A percentile compares a stretch with the other conserved stretches of the same genome.
Evolutionary conservation across 2,888 invertebrate species (phyloP).

Genomic region (Fragum fragum): DNA sequence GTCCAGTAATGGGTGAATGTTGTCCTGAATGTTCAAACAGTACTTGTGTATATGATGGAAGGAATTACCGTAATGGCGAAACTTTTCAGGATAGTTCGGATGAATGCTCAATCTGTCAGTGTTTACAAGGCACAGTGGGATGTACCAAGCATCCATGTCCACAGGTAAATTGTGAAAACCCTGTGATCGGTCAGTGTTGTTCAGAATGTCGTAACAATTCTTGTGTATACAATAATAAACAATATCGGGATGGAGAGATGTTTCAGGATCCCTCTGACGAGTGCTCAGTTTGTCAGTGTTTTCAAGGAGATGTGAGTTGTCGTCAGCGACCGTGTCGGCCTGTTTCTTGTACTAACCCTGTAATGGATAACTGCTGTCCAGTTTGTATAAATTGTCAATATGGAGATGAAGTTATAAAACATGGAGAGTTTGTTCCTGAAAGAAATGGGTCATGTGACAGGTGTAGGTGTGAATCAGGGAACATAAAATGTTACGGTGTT

Average conservation of each 20-base stretch:
- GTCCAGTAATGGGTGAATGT: conserved; percentile 68
- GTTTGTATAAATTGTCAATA: conserved; percentile 76
- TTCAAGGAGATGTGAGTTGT: conserved; percentile 68
- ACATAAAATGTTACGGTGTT: conserved; percentile 60
- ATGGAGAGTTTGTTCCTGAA: conserved; percentile 69
- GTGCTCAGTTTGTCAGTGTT: conserved; percentile 74
- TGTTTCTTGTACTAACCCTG: conserved; percentile 70
- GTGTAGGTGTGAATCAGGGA: conserved; percentile 72
- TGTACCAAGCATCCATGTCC: conserved; percentile 69
- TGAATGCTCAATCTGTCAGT: conserved; percentile 34
- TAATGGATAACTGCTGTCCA: conserved; percentile 59
- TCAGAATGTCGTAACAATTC: conserved; percentile 51
- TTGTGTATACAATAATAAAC: conserved; percentile 77
- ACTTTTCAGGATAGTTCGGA: conserved; percentile 55
- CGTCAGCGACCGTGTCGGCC: conserved; percentile 65
- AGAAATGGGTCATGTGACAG: conserved; percentile 66
- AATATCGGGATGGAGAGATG: conserved; percentile 70
- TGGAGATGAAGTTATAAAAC: conserved; percentile 64
- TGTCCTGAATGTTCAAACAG: conserved; percentile 64
- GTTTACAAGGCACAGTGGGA: conserved; percentile 46
- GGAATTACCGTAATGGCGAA: conserved; percentile 64
- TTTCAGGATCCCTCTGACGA: conserved; percentile 61
- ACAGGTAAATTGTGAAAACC: conserved; percentile 67
- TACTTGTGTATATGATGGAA: conserved; percentile 68
- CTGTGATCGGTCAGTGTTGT: conserved; percentile 65